Evolutionary conservation across 2,888 invertebrate genomes (phyloP).

Genomic region (Oxyscelio sp.): DNA sequence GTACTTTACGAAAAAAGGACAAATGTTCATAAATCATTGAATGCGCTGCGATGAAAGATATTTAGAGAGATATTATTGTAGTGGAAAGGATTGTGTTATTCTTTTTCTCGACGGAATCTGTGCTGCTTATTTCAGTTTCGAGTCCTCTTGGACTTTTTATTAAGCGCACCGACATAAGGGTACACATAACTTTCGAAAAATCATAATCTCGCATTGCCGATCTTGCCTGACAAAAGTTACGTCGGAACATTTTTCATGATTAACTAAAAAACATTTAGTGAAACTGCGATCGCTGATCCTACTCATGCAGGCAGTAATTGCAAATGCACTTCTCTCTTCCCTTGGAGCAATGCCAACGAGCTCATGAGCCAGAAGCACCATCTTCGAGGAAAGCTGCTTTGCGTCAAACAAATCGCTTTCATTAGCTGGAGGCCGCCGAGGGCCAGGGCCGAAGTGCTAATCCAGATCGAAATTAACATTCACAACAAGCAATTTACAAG

Average conservation of each 20-base stretch:
- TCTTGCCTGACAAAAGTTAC: slow-evolving; percentile 22
- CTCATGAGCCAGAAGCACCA: not conserved
- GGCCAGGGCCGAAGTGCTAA: slow-evolving; percentile 26
- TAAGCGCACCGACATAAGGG: not conserved
- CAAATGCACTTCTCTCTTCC: slow-evolving; percentile 5
- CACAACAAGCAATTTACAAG: slow-evolving; percentile 35
- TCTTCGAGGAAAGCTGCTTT: slow-evolving; percentile 12
- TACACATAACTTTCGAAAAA: slow-evolving; percentile 39
- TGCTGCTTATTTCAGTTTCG: slow-evolving; percentile 55
- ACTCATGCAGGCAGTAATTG: slow-evolving; percentile 33
- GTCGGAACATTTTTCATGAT: slow-evolving; percentile 28
- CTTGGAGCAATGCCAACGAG: not conserved
- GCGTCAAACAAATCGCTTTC: not conserved
- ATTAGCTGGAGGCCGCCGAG: too few relatives aligned
- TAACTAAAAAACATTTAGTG: slow-evolving; percentile 15
- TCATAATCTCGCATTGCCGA: slow-evolving; percentile 41
- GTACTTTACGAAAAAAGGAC: slow-evolving; percentile 51
- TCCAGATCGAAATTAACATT: slow-evolving; percentile 57
- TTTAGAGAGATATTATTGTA: slow-evolving; percentile 68
- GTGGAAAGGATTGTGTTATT: slow-evolving; percentile 55
- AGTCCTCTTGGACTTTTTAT: slow-evolving; percentile 24
- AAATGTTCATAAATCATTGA: slow-evolving; percentile 62
- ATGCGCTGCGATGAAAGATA: slow-evolving; percentile 66
- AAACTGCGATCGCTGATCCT: slow-evolving; percentile 28
- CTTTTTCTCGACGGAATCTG: slow-evolving; percentile 44